Percentiles rank a stretch among this genome's conserved stretches.
Evolutionary conservation across 1,140 invertebrate genomes (phyloP).

Genomic region (Micrasema minimum): DNA sequence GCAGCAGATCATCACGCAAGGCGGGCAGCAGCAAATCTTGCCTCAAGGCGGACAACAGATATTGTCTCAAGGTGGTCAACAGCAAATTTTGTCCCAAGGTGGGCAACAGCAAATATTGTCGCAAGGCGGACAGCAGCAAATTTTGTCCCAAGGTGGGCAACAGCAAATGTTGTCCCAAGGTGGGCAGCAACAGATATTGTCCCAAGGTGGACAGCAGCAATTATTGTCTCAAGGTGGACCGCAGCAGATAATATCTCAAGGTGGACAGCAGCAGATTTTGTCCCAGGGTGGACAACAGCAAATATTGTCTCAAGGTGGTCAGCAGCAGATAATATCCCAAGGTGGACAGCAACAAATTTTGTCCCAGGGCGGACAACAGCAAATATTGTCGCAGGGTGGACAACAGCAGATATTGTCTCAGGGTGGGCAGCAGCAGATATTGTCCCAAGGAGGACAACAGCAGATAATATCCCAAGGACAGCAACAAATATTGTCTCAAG

Average conservation of each 20-base stretch:
- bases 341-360: too few species aligned
- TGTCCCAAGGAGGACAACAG: constrained; percentile 58
- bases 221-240: constrained; percentile 57
- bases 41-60: constrained; percentile 62
- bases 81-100: too few species aligned
- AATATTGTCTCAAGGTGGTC: constrained; percentile 59
- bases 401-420: constrained; percentile 54
- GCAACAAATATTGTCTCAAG: constrained; percentile 63
- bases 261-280: constrained; percentile 63
- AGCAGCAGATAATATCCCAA: too few species aligned
- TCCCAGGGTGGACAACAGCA: constrained; percentile 58
- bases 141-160: constrained; percentile 60
- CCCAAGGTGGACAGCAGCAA: constrained; percentile 62
- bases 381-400: constrained; percentile 48
- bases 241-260: constrained; percentile 64
- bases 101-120: constrained; percentile 61
- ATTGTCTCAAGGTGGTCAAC: constrained; percentile 58
- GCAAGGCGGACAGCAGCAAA: constrained; percentile 62
- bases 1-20: constrained; percentile 38
- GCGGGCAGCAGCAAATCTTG: constrained; percentile 55
- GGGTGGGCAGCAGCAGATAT: constrained; percentile 62
- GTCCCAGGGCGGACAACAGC: constrained; percentile 43
- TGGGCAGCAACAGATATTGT: constrained; percentile 61
- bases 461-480: constrained; percentile 60
- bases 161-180: constrained; percentile 62